A percentile compares a stretch with the other conserved stretches of the same genome.
Evolutionary conservation across 2,797 vertebrate genomes (phyloP).

Genomic region (Petrocephalus sullivani): DNA sequence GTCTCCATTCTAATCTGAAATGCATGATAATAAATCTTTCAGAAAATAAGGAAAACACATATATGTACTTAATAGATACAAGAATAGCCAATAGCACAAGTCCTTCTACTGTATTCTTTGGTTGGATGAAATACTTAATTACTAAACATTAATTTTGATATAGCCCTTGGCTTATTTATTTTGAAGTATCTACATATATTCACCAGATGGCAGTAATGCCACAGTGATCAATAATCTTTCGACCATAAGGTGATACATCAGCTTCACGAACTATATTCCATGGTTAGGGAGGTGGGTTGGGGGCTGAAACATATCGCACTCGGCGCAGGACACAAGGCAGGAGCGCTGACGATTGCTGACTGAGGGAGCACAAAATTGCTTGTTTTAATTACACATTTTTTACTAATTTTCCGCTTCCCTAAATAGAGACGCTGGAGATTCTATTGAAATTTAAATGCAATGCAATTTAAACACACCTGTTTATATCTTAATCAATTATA

Average conservation of each 20-base stretch:
- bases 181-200: background rate
- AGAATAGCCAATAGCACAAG: background rate
- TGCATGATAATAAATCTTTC: background rate
- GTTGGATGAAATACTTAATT: background rate
- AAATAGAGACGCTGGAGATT: background rate
- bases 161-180: background rate
- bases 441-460: background rate
- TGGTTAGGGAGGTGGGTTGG: background rate
- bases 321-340: background rate
- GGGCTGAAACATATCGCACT: background rate
- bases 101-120: background rate
- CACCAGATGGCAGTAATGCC: background rate
- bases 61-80: background rate
- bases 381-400: background rate
- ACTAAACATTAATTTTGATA: background rate
- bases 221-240: background rate
- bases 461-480: background rate
- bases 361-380: background rate
- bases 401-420: background rate
- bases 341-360: background rate
- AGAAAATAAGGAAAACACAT: background rate
- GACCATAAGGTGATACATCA: background rate
- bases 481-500: background rate
- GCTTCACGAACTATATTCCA: too few relatives aligned
- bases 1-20: background rate